Conservation (phyloP, 2,113 vertebrate species). For the Craseonycteris thonglongyai region DNA sequence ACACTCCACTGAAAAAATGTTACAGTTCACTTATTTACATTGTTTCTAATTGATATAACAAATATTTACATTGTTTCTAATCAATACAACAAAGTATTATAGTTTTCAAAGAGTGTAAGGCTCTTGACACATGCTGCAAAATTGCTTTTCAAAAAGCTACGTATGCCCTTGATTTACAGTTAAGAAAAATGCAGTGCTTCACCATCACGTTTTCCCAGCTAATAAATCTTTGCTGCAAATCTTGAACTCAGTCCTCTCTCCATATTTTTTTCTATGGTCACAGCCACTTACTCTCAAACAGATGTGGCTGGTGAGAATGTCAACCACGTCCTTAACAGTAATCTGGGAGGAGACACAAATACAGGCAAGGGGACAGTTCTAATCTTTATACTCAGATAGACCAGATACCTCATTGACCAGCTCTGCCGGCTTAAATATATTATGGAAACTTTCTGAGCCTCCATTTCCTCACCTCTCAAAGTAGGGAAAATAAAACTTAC, state of each 20-base stretch:
- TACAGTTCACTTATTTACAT: conserved; percentile 16
- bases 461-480: not conserved
- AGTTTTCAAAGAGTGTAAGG: not conserved
- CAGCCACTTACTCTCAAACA: not conserved
- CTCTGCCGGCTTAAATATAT: not conserved
- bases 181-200: not conserved
- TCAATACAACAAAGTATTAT: not conserved
- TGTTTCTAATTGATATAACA: not conserved
- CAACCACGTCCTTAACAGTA: not conserved
- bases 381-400: not conserved
- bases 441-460: not conserved
- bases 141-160: not conserved
- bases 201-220: not conserved
- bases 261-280: not conserved
- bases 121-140: not conserved
- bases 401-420: not conserved
- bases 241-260: not conserved
- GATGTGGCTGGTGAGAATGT: not conserved
- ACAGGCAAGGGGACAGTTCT: not conserved
- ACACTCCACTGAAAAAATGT: not conserved
- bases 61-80: not conserved
- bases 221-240: not conserved
- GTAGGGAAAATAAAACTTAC: not conserved
- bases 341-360: not conserved
- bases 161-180: not conserved